Evolutionary conservation across 2,888 invertebrate species (phyloP).

Genomic region (Vandiemenella viatica): DNA sequence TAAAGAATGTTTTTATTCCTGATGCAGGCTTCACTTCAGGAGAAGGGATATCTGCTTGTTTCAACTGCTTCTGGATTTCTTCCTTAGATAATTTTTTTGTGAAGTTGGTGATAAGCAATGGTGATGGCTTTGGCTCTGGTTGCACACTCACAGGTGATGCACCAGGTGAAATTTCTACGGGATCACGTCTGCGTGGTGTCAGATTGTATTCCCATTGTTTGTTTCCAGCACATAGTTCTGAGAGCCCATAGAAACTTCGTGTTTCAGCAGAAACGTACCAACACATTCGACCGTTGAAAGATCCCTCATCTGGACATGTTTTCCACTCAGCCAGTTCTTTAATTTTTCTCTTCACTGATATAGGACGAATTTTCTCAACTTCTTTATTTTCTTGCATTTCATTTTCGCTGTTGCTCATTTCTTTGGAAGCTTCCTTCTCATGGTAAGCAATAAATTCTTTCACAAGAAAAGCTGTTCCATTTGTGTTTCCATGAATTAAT

Average conservation of each 20-base stretch:
- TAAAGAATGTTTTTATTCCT: no score
- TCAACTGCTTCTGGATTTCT: conserved; percentile 22
- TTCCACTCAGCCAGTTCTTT: conserved; percentile 45
- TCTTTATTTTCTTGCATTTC: no score
- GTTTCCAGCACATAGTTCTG: conserved; percentile 10
- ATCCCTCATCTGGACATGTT: conserved; percentile 36
- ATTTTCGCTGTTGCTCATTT: no score
- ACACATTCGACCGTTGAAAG: conserved; percentile 39
- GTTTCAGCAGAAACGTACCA: conserved; percentile 40
- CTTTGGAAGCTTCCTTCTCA: no score
- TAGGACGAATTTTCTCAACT: no score
- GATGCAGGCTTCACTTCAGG: neutral
- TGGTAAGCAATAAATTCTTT: conserved; percentile 46
- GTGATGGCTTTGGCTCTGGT: conserved; percentile 4
- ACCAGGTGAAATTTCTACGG: neutral
- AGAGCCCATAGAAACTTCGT: conserved; percentile 7
- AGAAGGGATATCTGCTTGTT: no score
- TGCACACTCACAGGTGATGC: neutral
- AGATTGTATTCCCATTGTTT: conserved; percentile 11
- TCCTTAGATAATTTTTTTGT: conserved; percentile 24
- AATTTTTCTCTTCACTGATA: no score
- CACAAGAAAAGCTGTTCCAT: conserved; percentile 38
- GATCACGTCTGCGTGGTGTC: conserved; percentile 8
- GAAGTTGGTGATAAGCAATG: conserved; percentile 20
- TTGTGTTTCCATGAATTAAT: conserved; percentile 48